Evolutionary conservation across 2,888 invertebrate species (phyloP), one percentile per base, ranked within the genome.

Genomic region (Phorcus lineatus): DNA sequence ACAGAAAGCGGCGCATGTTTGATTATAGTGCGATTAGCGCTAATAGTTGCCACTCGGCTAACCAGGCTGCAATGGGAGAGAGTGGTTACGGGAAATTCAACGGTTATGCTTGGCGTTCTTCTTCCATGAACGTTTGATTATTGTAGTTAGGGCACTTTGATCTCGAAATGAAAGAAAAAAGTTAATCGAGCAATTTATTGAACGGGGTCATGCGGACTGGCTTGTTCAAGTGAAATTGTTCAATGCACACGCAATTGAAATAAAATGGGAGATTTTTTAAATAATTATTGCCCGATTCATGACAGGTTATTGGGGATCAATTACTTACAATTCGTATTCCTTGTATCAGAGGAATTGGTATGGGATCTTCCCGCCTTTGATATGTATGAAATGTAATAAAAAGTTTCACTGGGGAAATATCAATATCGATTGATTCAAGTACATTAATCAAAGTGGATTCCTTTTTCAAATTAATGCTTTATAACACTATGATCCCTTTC

Each of bases 121-220:
- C 36, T 4, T 40, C 19, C 36, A 36, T 17, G 70, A 36, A 36
- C 70, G 28, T 70, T 70, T 70, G 70, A 70, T 70, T 70, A 70
- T 70, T 36, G 70, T 36, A 31, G 31, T 36, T 67, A 19, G 19
- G 31, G 31, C 40, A 40, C 70, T 70, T 70, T 70, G 70, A 70
- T 70, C 70, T 70, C 36, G 16, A 31, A 70, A 31, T 70, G 70
- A 70, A 70, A 70, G 70, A 70, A 70, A 36, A 70, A 70, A 70
- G 70, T 70, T 70, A 70, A 70, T 70, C 70, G 70, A 70, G 31
- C 70, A 70, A 70, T 70, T 36, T 70, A 70, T 70, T 70, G 70
- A 70, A 40, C 70, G 70, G 70, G 70, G 40, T 70, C 70, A 70
- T 70, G 70, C 70, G 70, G 36, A 36, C 70, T 40, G 70, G 31